Evolutionary conservation across 2,113 vertebrate species (phyloP), one percentile per base, ranked within the genome.

Genomic region (Phodopus roborovskii): DNA sequence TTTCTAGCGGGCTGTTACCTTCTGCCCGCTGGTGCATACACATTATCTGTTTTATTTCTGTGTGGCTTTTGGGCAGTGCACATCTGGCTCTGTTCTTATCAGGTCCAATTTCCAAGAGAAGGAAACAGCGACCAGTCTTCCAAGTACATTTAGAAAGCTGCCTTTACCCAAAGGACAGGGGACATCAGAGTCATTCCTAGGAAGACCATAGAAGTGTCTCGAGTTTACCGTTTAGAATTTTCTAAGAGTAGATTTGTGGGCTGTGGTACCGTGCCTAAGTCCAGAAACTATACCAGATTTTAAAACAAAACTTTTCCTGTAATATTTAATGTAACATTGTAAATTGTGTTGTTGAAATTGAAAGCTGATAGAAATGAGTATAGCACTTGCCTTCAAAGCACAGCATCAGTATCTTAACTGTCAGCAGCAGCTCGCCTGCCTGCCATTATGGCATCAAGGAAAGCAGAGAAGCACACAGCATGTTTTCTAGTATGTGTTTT

Each of bases 401-500:
- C 62, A 73, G 60, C 50, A 11, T 26, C 56, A 68, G 48, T n/a
- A 39, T 24, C 7, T 66, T 78, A 88, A 50, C 17, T 48, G 58
- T 17, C 42, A 64, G 19, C 42, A 64, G 19, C 30, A 26, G 30
- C 84, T 28, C 50, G 60, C 20, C 17, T 24, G 2, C 11, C 81
- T 64, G 97, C 58, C 60, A 45, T 64, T 79, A 42, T 90, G 74
- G 95, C 45, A 60, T 86, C 64, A 88, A 87, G 93, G 96, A 96
- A 96, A 95, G 71, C 58, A 5, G 1, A 10, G 33, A 62, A 84
- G 97, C 98, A 87, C 98, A 96, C 97, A 95, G 93, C 97, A 96
- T 90, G 98, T 97, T 99, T 58, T 58, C 50, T 28, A 30, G 36
- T 39, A 12, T 73, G 95, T 90, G 96, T 96, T 90, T 96, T 96